phyloP scores from a whole-genome alignment of 2,113 vertebrate genomes.

The Loxodonta africana region DNA sequence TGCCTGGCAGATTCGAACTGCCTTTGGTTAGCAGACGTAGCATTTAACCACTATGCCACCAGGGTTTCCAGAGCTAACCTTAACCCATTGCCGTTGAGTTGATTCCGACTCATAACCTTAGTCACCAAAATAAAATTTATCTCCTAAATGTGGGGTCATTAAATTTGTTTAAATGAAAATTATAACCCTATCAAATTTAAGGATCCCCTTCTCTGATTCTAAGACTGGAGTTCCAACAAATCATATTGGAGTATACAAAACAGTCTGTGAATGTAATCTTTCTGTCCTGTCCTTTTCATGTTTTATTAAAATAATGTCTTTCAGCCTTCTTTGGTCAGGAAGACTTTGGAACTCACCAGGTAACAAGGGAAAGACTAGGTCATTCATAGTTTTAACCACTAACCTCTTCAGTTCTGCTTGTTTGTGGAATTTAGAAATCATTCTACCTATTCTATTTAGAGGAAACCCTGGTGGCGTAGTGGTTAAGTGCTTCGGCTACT shows the following conservation, averaged over 20 bases:
- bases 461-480: too few species aligned
- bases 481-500: too few species aligned
- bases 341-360: not conserved
- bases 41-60: too few species aligned
- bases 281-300: accelerated
- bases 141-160: not conserved
- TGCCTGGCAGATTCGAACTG: too few species aligned
- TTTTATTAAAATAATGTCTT: not conserved
- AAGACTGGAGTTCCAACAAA: not conserved
- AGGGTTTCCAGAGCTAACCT: too few species aligned
- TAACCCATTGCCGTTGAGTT: too few species aligned
- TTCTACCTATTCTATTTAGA: not conserved
- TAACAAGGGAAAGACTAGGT: not conserved
- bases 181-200: not conserved
- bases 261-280: accelerated
- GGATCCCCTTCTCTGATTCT: not conserved
- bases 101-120: not conserved
- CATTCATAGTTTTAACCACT: not conserved
- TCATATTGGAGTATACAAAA: not conserved
- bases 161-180: not conserved
- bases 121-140: not conserved
- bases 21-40: too few species aligned
- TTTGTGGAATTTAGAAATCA: not conserved
- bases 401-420: not conserved
- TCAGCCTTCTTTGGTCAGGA: not conserved